Percentiles rank a stretch among this genome's conserved stretches.
These are phyloP conservation scores for Euthynnus affinis DNA, from an alignment of 2,797 vertebrate species.

Conservation along the genomic window DNA sequence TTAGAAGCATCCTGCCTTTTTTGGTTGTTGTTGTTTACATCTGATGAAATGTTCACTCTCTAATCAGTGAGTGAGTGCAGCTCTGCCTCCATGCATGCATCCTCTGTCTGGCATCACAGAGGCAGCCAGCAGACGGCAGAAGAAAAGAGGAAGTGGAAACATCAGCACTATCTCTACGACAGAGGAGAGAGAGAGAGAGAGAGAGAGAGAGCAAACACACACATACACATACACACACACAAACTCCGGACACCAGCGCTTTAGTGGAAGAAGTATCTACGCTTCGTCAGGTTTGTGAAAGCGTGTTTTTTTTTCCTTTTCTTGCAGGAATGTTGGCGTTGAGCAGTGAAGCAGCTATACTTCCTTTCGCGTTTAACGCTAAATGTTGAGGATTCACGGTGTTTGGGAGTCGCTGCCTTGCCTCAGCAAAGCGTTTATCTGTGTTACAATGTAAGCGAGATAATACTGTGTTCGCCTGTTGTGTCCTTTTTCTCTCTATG, in stretches of 20 bases:
- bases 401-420: constrained; percentile 29
- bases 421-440: constrained; percentile 26
- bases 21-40: not conserved
- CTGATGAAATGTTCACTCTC: not conserved
- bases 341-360: constrained; percentile 16
- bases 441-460: constrained; percentile 29
- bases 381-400: constrained; percentile 31
- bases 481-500: not conserved
- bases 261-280: constrained; percentile 74
- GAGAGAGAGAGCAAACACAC: constrained; percentile 60
- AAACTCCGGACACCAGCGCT: constrained; percentile 79
- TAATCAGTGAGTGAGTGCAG: constrained; percentile 5
- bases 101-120: constrained; percentile 56
- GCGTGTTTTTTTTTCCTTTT: not conserved
- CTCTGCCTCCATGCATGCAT: constrained; percentile 5
- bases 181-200: constrained; percentile 41
- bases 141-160: constrained; percentile 88
- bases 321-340: not conserved
- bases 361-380: constrained; percentile 23
- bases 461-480: not conserved
- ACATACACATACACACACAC: constrained; percentile 18
- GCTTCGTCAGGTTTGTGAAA: constrained; percentile 81
- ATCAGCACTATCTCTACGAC: constrained; percentile 79
- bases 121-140: constrained; percentile 83
- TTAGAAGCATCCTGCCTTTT: too few relatives aligned